phyloP scores from a whole-genome alignment of 2,888 invertebrate genomes.

The Omphaloscelis lunosa region DNA sequence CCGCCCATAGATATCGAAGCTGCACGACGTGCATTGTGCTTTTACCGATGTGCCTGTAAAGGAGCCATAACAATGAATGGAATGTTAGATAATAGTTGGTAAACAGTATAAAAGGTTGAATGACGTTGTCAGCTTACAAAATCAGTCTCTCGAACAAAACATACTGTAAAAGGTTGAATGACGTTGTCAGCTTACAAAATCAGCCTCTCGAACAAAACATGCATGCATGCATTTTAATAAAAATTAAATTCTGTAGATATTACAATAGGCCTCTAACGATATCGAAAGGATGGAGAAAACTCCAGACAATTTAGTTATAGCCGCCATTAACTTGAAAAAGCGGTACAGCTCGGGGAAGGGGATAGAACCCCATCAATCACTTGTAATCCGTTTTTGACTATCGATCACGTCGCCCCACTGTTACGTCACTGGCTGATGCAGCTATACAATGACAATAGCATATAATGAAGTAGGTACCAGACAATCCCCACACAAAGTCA shows the following conservation, averaged over 20 bases:
- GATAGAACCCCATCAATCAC: slow-evolving; percentile 73
- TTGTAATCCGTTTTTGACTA: slow-evolving; percentile 71
- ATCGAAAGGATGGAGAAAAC: slow-evolving; percentile 14
- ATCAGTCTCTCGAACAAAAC: no score
- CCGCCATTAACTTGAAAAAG: slow-evolving; percentile 47
- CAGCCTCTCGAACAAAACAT: slow-evolving; percentile 1
- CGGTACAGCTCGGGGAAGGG: slow-evolving; percentile 56
- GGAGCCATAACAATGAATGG: slow-evolving; percentile 32
- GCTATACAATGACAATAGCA: slow-evolving; percentile 41
- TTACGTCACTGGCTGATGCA: slow-evolving; percentile 29
- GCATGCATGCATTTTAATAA: background rate
- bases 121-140: no score
- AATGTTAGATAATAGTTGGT: slow-evolving; percentile 33
- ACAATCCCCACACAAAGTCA: slow-evolving; percentile 13
- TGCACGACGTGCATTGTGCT: slow-evolving; percentile 55
- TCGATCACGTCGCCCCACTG: slow-evolving; percentile 71
- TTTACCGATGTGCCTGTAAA: slow-evolving; percentile 25
- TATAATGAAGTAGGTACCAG: slow-evolving; percentile 24
- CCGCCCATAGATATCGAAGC: slow-evolving; percentile 23
- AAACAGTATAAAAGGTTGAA: slow-evolving; percentile 25
- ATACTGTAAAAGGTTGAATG: slow-evolving; percentile 25
- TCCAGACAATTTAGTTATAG: slow-evolving; percentile 45
- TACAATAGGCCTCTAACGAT: slow-evolving; percentile 25
- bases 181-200: slow-evolving; percentile 17
- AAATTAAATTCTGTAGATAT: background rate